These are phyloP conservation scores for Cotesia glomerata DNA, from an alignment of 1,140 invertebrate genomes.

Conservation along the genomic window DNA sequence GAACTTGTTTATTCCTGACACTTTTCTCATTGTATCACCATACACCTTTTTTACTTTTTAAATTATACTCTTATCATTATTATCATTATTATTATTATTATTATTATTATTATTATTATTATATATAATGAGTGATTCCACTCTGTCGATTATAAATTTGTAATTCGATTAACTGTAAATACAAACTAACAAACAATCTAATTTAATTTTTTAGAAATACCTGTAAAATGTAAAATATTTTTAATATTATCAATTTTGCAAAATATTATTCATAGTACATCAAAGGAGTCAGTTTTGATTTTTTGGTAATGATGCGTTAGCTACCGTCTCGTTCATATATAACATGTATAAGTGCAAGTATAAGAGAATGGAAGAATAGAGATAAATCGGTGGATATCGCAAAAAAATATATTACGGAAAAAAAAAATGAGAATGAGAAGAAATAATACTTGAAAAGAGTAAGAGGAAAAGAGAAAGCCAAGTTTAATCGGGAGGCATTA, in stretches of 20 bases:
- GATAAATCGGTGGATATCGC: neutral
- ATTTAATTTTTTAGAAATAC: too few species aligned
- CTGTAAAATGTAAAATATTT: too few species aligned
- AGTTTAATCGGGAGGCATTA: slow-evolving; percentile 62
- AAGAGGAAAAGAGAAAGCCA: slow-evolving; percentile 18
- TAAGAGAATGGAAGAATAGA: slow-evolving; percentile 6
- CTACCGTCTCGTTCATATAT: slow-evolving; percentile 45
- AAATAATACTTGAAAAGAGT: slow-evolving; percentile 19
- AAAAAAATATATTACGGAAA: slow-evolving; percentile 17
- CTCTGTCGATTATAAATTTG: too few species aligned
- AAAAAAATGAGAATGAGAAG: slow-evolving; percentile 19
- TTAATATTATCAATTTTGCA: too few species aligned
- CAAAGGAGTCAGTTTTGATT: slow-evolving; percentile 49
- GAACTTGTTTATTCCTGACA: slow-evolving; percentile 23
- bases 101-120: too few species aligned
- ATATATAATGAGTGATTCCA: too few species aligned
- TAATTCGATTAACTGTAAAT: too few species aligned
- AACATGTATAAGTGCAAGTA: neutral
- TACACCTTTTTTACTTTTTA: slow-evolving; percentile 5
- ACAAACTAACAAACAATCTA: too few species aligned
- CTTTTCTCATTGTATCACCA: neutral
- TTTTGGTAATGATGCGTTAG: slow-evolving; percentile 57
- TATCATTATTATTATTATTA: neutral
- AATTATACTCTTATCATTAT: slow-evolving; percentile 13
- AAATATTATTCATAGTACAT: neutral